These are phyloP conservation scores for Sebastes taczanowskii DNA, from an alignment of 2,797 vertebrate species.

Conservation along the genomic window DNA sequence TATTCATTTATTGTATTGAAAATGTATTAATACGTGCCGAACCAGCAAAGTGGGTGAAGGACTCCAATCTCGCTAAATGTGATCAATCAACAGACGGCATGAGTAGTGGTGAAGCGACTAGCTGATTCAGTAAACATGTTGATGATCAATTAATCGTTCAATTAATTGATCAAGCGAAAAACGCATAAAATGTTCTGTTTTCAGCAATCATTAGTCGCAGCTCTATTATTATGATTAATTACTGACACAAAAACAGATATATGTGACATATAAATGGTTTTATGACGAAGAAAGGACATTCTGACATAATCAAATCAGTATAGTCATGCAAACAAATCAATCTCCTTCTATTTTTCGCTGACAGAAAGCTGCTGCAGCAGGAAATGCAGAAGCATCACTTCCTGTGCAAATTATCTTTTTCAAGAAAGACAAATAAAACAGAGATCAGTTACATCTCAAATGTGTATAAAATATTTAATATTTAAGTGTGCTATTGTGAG, in stretches of 20 bases:
- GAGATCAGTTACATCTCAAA: background rate
- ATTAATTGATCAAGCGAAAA: background rate
- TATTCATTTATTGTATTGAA: background rate
- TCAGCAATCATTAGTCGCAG: background rate
- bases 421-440: background rate
- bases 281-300: background rate
- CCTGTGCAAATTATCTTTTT: background rate
- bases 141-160: background rate
- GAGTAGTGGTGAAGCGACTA: background rate
- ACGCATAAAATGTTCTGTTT: accelerated
- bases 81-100: background rate
- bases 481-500: background rate
- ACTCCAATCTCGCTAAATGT: background rate
- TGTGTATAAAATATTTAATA: accelerated
- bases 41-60: background rate
- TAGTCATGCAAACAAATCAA: background rate
- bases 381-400: background rate
- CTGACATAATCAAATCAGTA: background rate
- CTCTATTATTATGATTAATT: background rate
- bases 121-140: background rate
- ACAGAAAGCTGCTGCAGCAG: background rate
- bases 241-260: background rate
- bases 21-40: background rate
- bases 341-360: background rate
- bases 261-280: background rate